These are phyloP conservation scores for Porites divaricata DNA, from an alignment of 92 coral and sea anemone species.

Conservation along the genomic window DNA sequence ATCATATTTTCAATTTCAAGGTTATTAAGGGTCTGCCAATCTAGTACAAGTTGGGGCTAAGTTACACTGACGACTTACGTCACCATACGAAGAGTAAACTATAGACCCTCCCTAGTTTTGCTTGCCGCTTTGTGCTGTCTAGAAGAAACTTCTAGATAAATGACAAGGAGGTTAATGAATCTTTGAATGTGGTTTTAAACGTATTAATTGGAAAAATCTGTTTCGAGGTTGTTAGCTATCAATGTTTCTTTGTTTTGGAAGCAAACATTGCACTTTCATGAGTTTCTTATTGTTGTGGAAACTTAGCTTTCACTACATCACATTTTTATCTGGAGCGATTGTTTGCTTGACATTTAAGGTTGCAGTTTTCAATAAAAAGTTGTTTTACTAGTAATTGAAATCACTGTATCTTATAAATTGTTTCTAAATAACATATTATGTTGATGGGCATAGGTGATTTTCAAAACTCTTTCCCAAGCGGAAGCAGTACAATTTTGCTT, in stretches of 20 bases:
- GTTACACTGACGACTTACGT: conserved; percentile 20
- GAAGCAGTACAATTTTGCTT: conserved; percentile 14
- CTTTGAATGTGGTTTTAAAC: conserved; percentile 15
- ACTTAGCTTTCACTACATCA: conserved; percentile 8
- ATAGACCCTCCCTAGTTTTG: conserved; percentile 21
- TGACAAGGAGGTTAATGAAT: conserved; percentile 24
- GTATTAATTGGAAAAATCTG: conserved; percentile 10
- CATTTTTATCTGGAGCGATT: conserved; percentile 12
- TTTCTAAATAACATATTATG: conserved; percentile 3
- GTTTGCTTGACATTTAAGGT: conserved; percentile 28
- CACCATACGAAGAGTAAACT: conserved; percentile 18
- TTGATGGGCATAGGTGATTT: background rate
- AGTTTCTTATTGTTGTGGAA: conserved; percentile 24
- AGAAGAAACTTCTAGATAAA: conserved; percentile 4
- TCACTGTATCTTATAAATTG: background rate
- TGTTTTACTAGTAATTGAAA: background rate
- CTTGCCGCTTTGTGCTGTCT: conserved; percentile 27
- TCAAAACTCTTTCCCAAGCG: conserved; percentile 14
- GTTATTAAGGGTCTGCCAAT: conserved; percentile 28
- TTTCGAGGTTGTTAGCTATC: conserved; percentile 18
- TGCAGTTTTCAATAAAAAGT: conserved; percentile 18
- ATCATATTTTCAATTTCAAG: conserved; percentile 20
- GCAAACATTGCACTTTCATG: conserved; percentile 27
- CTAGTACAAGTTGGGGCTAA: conserved; percentile 19
- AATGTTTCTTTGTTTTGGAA: conserved; percentile 28